These are phyloP conservation scores for Hozukius guyotensis DNA, from an alignment of 2,797 vertebrate species.

Conservation along the genomic window DNA sequence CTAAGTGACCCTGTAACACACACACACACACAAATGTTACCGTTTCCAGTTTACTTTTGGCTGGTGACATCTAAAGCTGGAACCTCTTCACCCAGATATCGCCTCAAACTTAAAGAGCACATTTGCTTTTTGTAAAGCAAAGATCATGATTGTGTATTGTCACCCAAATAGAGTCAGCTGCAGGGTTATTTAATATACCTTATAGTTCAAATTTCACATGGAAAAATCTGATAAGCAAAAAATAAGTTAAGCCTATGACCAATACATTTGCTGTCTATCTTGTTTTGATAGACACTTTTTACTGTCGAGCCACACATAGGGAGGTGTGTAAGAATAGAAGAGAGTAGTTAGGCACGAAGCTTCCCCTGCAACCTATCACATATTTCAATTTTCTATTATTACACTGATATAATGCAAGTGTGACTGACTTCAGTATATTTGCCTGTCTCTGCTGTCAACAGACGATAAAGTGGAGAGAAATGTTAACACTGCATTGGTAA, in stretches of 20 bases:
- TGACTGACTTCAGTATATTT: conserved; percentile 14
- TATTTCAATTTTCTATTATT: neutral
- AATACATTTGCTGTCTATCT: neutral
- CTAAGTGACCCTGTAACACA: too few species aligned
- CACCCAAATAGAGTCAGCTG: neutral
- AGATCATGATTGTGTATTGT: neutral
- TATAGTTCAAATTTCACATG: neutral
- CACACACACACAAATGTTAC: too few species aligned
- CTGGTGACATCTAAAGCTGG: neutral
- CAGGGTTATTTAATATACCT: neutral
- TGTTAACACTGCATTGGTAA: conserved; percentile 62
- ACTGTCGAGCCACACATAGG: neutral
- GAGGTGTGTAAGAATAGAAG: neutral
- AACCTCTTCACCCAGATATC: neutral
- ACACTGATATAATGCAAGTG: neutral
- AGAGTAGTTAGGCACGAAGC: neutral
- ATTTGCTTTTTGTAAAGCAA: neutral
- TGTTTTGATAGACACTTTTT: neutral
- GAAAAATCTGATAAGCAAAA: neutral
- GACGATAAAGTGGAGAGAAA: conserved; percentile 65
- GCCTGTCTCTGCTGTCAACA: conserved; percentile 28
- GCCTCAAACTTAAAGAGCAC: neutral
- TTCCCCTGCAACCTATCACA: neutral
- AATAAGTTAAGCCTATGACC: neutral
- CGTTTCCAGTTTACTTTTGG: neutral